Evolutionary conservation across 2,797 vertebrate genomes (phyloP).

Genomic region (Labeo calbasu): DNA sequence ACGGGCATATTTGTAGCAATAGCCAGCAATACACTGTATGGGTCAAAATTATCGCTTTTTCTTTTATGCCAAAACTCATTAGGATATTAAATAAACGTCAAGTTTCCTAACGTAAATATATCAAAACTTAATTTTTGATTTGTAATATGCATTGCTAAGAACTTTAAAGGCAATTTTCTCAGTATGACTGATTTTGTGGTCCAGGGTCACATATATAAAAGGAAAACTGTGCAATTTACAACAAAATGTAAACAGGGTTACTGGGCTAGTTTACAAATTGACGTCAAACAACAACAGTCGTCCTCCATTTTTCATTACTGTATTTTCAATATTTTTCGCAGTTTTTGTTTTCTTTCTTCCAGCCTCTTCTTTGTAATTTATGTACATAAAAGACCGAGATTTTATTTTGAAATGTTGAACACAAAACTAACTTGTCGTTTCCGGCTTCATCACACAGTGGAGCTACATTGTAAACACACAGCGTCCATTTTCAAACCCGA

Average conservation of each 20-base stretch:
- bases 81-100: no score
- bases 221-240: background rate
- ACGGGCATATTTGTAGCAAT: no score
- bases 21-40: no score
- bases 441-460: conserved; percentile 1
- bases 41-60: no score
- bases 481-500: conserved; percentile 60
- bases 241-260: background rate
- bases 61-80: no score
- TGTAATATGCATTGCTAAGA: no score
- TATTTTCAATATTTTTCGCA: background rate
- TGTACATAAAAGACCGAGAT: background rate
- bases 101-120: no score
- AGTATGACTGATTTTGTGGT: no score
- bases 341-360: background rate
- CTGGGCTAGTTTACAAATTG: background rate
- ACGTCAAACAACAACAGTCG: background rate
- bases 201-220: background rate
- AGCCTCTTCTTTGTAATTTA: background rate
- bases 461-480: conserved; percentile 60
- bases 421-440: background rate
- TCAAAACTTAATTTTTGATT: no score
- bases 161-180: no score
- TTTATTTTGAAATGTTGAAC: conserved; percentile 33
- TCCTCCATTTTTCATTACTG: background rate